phyloP scores from a whole-genome alignment of 1,140 invertebrate species.

The Physella acuta region DNA sequence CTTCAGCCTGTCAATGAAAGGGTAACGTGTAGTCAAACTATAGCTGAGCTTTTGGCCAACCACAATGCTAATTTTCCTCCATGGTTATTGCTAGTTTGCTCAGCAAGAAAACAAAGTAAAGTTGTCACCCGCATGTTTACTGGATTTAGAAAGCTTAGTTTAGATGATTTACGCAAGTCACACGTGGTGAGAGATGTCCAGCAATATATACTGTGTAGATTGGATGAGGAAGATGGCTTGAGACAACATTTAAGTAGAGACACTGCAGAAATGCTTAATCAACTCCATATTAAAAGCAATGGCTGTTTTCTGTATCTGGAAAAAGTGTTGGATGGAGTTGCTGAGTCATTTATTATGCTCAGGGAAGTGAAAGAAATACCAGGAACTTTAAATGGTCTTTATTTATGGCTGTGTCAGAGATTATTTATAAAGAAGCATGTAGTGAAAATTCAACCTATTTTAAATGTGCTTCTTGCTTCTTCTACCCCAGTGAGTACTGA shows the following conservation, averaged over 20 bases:
- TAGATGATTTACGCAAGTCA: constrained; percentile 86
- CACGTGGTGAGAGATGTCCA: constrained; percentile 85
- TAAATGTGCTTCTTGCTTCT: constrained; percentile 86
- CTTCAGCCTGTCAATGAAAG: constrained; percentile 44
- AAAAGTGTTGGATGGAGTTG: constrained; percentile 81
- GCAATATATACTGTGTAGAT: constrained; percentile 86
- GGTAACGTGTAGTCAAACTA: constrained; percentile 66
- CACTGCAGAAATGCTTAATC: constrained; percentile 91
- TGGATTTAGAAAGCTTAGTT: constrained; percentile 84
- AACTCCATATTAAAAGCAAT: constrained; percentile 93
- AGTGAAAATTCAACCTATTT: constrained; percentile 77
- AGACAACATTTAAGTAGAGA: constrained; percentile 79
- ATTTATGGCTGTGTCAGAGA: constrained; percentile 91
- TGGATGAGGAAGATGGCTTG: constrained; percentile 72
- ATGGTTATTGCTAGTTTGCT: constrained; percentile 89
- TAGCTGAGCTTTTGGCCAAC: constrained; percentile 82
- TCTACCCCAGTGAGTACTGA: constrained; percentile 79
- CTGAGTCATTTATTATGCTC: constrained; percentile 88
- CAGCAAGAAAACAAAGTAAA: constrained; percentile 78
- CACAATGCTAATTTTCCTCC: constrained; percentile 91
- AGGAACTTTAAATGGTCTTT: constrained; percentile 90
- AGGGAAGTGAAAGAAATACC: constrained; percentile 85
- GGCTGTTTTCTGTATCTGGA: constrained; percentile 93
- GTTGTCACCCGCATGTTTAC: constrained; percentile 87
- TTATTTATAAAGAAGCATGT: constrained; percentile 73